A percentile compares a stretch with the other conserved stretches of the same genome.
Evolutionary conservation across 2,797 vertebrate species (phyloP).

Genomic region (Peromyscus attwateri): DNA sequence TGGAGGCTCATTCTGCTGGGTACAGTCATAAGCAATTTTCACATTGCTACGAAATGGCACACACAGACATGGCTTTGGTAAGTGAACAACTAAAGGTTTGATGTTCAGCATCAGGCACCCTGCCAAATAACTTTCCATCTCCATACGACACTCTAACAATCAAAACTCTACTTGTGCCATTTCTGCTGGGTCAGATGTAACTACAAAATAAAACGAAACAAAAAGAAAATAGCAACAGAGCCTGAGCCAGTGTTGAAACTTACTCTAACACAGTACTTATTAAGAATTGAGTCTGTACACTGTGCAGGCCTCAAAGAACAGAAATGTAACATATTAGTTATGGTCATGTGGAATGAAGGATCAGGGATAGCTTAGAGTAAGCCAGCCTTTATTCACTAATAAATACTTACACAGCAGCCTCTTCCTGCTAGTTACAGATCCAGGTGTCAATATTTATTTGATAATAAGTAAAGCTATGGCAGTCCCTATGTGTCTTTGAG

Average conservation of each 20-base stretch:
- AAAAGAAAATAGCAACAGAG: neutral
- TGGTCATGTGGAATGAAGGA: neutral
- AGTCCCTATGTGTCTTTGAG: neutral
- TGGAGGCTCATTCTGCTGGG: conserved; percentile 62
- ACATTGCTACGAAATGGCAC: conserved; percentile 62
- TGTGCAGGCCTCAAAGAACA: neutral
- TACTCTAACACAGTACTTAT: neutral
- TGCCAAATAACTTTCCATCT: conserved; percentile 76
- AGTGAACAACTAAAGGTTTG: conserved; percentile 69
- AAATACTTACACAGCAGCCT: neutral
- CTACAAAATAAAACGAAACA: neutral
- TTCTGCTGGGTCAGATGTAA: conserved; percentile 42
- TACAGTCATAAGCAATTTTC: conserved; percentile 76
- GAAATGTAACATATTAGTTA: conserved; percentile 37
- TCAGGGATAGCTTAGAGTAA: neutral
- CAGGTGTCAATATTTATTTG: conserved; percentile 9
- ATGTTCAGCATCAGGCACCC: conserved; percentile 68
- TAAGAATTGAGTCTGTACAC: neutral
- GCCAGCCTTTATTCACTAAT: neutral
- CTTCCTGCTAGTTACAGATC: neutral
- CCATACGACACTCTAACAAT: conserved; percentile 1
- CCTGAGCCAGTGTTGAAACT: neutral
- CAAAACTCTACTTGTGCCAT: conserved; percentile 46
- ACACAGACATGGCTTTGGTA: conserved; percentile 66
- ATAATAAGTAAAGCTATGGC: neutral